phyloP scores from a whole-genome alignment of 2,888 invertebrate species.

The Pristionchus mayeri region DNA sequence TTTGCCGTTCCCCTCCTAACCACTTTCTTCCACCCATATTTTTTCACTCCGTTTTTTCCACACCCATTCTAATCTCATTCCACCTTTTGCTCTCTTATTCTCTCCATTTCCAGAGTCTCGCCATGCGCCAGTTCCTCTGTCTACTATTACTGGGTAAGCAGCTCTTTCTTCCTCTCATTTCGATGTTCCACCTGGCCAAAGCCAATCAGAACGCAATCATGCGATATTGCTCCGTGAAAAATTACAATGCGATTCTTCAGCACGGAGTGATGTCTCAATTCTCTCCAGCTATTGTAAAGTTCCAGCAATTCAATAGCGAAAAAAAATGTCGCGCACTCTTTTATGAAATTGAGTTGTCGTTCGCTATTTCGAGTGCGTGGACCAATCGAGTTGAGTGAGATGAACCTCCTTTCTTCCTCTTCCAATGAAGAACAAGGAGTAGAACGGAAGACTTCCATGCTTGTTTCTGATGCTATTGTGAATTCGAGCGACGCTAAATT shows the following conservation, averaged over 20 bases:
- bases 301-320: background rate
- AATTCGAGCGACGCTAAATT: background rate
- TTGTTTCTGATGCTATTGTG: background rate
- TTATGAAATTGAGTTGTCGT: background rate
- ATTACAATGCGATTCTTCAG: slow-evolving; percentile 16
- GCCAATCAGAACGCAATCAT: background rate
- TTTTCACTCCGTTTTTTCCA: too few species aligned
- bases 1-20: background rate
- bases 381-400: background rate
- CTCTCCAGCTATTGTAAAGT: background rate
- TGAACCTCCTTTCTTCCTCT: background rate
- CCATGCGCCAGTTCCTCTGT: background rate
- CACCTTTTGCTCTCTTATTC: background rate
- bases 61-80: background rate
- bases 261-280: background rate
- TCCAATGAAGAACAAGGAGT: background rate
- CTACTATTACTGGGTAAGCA: background rate
- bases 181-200: background rate
- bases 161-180: background rate
- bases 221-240: background rate
- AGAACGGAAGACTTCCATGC: background rate
- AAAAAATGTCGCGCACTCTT: background rate
- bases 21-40: background rate
- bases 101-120: background rate
- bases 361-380: slow-evolving; percentile 21